Conservation (phyloP, 2,797 vertebrate genomes). For the Chiloscyllium punctatum region DNA sequence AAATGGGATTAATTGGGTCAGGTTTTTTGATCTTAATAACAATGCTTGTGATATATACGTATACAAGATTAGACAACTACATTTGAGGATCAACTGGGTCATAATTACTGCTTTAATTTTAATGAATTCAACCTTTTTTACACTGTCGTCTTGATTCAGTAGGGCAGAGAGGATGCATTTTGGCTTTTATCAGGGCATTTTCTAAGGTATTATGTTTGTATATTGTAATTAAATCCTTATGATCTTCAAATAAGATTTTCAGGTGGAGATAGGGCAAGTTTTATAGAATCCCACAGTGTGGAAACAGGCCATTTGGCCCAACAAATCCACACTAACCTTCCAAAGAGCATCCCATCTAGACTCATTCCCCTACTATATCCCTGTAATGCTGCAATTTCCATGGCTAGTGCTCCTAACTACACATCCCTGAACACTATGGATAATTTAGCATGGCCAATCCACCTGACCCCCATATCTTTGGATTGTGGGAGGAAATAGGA, state of each 20-base stretch:
- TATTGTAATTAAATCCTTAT: background rate
- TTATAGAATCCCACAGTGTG: background rate
- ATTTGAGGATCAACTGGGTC: background rate
- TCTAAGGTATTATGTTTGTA: background rate
- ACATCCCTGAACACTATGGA: no score
- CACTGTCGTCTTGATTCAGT: background rate
- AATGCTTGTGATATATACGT: background rate
- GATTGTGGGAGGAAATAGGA: no score
- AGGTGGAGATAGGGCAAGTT: background rate
- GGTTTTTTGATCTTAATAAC: no score
- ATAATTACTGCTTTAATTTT: background rate
- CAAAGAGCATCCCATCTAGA: no score
- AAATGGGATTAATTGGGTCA: no score
- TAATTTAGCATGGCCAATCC: no score
- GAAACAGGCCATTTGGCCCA: no score
- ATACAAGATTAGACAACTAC: background rate
- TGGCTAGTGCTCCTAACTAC: no score
- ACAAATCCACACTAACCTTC: no score
- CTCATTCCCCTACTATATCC: no score
- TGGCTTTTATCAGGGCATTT: background rate
- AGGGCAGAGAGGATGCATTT: background rate
- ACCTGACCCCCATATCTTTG: no score
- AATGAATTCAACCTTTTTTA: background rate
- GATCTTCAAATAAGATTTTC: background rate
- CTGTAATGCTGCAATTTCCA: background rate